phyloP scores from a whole-genome alignment of 2,797 vertebrate species.

The Danio jaintianensis region DNA sequence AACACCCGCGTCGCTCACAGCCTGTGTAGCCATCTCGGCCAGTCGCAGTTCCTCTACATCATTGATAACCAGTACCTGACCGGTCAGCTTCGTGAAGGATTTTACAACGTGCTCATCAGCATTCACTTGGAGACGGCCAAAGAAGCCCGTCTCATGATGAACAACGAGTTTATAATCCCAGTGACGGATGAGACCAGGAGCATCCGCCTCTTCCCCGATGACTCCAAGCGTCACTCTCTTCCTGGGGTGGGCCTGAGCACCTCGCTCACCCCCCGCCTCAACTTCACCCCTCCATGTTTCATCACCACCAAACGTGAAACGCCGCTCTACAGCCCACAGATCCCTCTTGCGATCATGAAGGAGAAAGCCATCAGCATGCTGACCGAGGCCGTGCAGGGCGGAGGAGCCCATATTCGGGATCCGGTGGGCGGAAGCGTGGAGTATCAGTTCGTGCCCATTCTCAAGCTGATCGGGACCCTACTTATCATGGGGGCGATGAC shows the following conservation, averaged over 20 bases:
- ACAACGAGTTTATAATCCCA: constrained; percentile 98
- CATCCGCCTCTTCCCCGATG: constrained; percentile 89
- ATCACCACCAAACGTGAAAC: constrained; percentile 82
- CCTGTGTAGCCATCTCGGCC: constrained; percentile 94
- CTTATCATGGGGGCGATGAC: constrained; percentile 92
- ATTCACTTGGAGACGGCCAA: constrained; percentile 94
- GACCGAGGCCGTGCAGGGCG: constrained; percentile 91
- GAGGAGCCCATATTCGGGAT: constrained; percentile 92
- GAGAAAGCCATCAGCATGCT: constrained; percentile 95
- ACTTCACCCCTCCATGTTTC: constrained; percentile 88
- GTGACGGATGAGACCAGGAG: constrained; percentile 91
- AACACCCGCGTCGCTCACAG: constrained; percentile 95
- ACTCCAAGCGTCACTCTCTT: constrained; percentile 88
- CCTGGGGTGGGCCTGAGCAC: constrained; percentile 93
- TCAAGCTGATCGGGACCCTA: constrained; percentile 92
- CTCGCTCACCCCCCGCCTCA: constrained; percentile 88
- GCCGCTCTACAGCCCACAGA: constrained; percentile 88
- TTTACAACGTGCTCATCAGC: constrained; percentile 94
- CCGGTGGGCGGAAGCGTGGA: constrained; percentile 92
- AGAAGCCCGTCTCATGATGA: constrained; percentile 97
- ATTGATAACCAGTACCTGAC: constrained; percentile 96
- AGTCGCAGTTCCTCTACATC: constrained; percentile 93
- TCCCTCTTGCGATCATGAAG: constrained; percentile 90
- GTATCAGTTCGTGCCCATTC: constrained; percentile 96
- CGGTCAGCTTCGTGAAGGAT: constrained; percentile 92